Evolutionary conservation across 2,797 vertebrate species (phyloP).

Genomic region (Sphenopsis melanotis): DNA sequence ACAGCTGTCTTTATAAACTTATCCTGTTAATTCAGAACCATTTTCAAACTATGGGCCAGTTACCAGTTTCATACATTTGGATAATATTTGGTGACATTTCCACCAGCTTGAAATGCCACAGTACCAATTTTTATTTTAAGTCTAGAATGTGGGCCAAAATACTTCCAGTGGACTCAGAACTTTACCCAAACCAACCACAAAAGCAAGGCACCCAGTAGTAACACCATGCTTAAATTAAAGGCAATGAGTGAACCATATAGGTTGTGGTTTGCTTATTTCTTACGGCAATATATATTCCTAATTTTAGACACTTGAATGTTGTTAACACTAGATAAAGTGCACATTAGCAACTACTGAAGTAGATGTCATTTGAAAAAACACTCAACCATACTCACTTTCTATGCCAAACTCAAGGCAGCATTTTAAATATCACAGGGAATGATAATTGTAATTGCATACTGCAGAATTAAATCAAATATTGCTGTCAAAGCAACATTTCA

Average conservation of each 20-base stretch:
- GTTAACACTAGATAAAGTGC: neutral
- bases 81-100: too few relatives aligned
- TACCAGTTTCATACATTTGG: neutral
- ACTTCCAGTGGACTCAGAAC: neutral
- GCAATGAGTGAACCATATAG: neutral
- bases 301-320: neutral
- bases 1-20: neutral
- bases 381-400: neutral
- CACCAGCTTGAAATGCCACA: neutral
- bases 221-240: neutral
- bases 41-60: neutral
- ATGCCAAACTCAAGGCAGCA: neutral
- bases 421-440: slow-evolving; percentile 33
- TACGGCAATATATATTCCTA: neutral
- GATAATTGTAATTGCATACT: slow-evolving; percentile 36
- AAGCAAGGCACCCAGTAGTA: neutral
- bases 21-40: neutral
- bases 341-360: neutral
- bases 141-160: neutral
- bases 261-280: neutral
- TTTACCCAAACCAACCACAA: neutral
- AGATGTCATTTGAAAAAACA: neutral
- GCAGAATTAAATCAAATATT: slow-evolving; percentile 7
- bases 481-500: slow-evolving; percentile 43
- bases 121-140: neutral